A percentile compares a stretch with the other conserved stretches of the same genome.
phyloP scores from a whole-genome alignment of 1,140 invertebrate genomes.

The Hypsibius dujardini region DNA sequence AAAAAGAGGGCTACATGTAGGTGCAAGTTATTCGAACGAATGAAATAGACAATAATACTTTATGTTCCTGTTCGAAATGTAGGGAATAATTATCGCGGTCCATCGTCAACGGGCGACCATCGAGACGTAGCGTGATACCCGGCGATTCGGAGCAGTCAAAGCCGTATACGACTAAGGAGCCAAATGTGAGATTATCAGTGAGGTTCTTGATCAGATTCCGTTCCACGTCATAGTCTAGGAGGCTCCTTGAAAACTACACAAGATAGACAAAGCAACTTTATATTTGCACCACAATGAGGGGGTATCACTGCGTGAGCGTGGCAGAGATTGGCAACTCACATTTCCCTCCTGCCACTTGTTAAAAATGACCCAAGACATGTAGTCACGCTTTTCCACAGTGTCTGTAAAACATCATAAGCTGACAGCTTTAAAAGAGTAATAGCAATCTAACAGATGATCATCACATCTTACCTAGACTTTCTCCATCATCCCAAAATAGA shows the following conservation, averaged over 20 bases:
- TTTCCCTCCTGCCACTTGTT: constrained; percentile 8
- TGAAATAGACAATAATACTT: background rate
- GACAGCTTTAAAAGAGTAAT: background rate
- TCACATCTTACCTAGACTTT: constrained; percentile 26
- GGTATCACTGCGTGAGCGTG: constrained; percentile 19
- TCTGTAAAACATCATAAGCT: constrained; percentile 7
- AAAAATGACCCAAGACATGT: constrained; percentile 15
- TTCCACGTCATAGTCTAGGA: constrained; percentile 6
- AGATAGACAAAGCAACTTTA: constrained; percentile 15
- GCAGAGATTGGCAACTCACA: constrained; percentile 20
- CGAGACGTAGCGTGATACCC: background rate
- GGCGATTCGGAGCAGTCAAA: background rate
- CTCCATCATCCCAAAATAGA: constrained; percentile 59
- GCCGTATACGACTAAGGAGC: background rate
- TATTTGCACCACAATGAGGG: constrained; percentile 17
- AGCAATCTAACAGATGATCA: background rate
- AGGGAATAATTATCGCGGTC: background rate
- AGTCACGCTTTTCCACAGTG: constrained; percentile 8
- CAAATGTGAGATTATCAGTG: background rate
- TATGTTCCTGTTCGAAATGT: background rate
- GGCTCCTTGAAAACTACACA: constrained; percentile 3
- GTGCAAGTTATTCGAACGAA: background rate
- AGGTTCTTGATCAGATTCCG: background rate
- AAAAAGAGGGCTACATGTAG: background rate
- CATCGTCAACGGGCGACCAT: background rate